Percentiles rank a stretch among this genome's conserved stretches.
phyloP scores from a whole-genome alignment of 35 echinoderm and acorn worm genomes.

The Eucidaris tribuloides region DNA sequence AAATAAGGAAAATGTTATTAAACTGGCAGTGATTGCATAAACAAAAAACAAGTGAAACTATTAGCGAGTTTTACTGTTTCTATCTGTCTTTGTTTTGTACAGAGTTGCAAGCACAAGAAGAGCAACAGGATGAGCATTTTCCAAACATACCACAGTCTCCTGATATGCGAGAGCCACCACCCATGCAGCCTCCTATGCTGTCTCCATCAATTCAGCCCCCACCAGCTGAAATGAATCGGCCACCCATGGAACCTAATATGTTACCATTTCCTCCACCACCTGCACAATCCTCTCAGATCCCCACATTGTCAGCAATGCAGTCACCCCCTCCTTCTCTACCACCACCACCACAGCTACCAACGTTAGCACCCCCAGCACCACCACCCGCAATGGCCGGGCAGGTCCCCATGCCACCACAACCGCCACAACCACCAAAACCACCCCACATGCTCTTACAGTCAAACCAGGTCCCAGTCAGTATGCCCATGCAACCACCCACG shows the following conservation, averaged over 20 bases:
- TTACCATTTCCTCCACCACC: too few relatives aligned
- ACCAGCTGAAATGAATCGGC: neutral
- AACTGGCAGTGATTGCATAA: too few relatives aligned
- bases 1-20: too few relatives aligned
- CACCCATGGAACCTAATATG: neutral
- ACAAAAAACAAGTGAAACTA: too few relatives aligned
- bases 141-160: neutral
- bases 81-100: neutral
- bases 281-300: too few relatives aligned
- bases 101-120: neutral
- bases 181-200: conserved; percentile 8
- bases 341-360: neutral
- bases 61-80: too few relatives aligned
- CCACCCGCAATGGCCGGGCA: neutral
- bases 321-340: conserved; percentile 17
- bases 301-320: too few relatives aligned
- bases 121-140: neutral
- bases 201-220: neutral
- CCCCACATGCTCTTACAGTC: conserved; percentile 13
- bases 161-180: neutral
- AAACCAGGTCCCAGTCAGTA: neutral
- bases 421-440: neutral
- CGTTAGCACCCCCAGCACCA: conserved; percentile 4
- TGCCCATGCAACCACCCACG: neutral
- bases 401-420: neutral